Evolutionary conservation across 1,140 invertebrate species (phyloP).

Genomic region (Atta cephalotes): DNA sequence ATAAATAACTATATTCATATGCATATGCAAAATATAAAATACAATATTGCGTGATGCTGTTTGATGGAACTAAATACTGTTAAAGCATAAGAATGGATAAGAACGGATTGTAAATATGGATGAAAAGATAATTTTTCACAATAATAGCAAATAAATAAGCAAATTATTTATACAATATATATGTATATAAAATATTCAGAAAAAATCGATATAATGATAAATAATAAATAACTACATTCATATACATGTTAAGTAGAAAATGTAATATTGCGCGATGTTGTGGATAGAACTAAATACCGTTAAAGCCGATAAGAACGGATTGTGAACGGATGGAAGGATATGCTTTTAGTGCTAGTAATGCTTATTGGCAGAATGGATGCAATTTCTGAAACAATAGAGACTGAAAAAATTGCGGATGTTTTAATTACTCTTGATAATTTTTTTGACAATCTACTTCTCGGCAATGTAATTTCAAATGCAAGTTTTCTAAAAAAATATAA

Average conservation of each 20-base stretch:
- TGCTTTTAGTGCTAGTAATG: constrained; percentile 1
- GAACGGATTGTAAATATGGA: background rate
- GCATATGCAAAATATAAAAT: background rate
- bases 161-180: too few species aligned
- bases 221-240: background rate
- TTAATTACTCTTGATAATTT: background rate
- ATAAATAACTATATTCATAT: background rate
- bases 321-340: constrained; percentile 8
- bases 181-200: background rate
- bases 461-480: constrained; percentile 1
- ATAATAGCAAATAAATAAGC: too few species aligned
- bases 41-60: background rate
- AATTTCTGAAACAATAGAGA: background rate
- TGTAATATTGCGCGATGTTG: background rate
- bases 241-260: background rate
- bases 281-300: background rate
- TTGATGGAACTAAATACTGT: background rate
- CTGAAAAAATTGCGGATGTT: background rate
- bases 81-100: background rate
- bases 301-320: constrained; percentile 18
- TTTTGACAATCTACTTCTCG: background rate
- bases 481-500: background rate
- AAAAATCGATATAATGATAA: constrained; percentile 3
- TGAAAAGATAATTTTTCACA: too few species aligned
- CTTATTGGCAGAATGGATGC: constrained; percentile 6